These are phyloP conservation scores for Hemiscyllium ocellatum DNA, from an alignment of 2,113 vertebrate genomes.

Conservation along the genomic window DNA sequence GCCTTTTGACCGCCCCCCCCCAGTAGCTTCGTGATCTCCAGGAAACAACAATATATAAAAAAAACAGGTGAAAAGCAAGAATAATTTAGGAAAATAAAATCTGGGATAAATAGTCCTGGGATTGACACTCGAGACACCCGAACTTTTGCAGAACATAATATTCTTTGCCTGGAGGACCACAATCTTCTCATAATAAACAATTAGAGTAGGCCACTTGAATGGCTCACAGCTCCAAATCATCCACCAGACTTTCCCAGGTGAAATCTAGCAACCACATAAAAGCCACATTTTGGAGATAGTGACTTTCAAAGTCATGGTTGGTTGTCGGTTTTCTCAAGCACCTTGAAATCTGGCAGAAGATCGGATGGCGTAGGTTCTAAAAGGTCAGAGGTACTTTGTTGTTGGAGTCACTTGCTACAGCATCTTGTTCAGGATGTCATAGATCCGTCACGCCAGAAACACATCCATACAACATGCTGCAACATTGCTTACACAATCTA, in stretches of 20 bases:
- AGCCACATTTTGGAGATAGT: too few relatives aligned
- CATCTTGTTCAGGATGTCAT: too few relatives aligned
- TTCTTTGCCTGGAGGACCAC: neutral
- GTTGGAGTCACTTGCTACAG: neutral
- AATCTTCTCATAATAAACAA: neutral
- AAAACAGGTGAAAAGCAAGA: neutral
- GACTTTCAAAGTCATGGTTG: neutral
- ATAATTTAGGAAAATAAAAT: neutral
- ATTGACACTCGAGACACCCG: neutral
- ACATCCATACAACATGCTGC: neutral
- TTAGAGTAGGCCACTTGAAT: neutral
- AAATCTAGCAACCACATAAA: neutral
- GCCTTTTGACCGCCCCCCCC: neutral
- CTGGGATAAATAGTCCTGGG: neutral
- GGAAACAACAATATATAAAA: neutral
- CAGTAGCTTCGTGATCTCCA: neutral
- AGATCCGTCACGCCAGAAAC: neutral
- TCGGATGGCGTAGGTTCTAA: neutral
- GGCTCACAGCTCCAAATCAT: neutral
- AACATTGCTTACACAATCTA: neutral
- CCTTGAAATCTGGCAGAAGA: neutral
- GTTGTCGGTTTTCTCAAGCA: neutral
- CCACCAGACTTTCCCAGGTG: neutral
- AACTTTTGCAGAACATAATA: neutral
- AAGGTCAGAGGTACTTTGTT: neutral